A percentile compares a stretch with the other conserved stretches of the same genome.
These are phyloP conservation scores for Balanococcus diminutus DNA, from an alignment of 2,888 invertebrate genomes.

Conservation along the genomic window DNA sequence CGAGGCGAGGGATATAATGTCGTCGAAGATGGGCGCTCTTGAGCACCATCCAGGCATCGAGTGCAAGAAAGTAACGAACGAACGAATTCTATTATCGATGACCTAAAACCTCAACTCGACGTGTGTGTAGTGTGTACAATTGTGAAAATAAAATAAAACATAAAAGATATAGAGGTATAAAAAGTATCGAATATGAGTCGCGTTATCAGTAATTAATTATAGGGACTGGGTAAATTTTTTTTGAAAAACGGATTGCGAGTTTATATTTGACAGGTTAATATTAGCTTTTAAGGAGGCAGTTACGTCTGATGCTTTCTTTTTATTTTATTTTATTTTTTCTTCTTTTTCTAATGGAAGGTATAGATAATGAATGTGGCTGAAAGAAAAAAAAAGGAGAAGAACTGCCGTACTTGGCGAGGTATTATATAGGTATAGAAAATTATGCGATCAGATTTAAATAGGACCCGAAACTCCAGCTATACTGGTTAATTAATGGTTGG, in stretches of 20 bases:
- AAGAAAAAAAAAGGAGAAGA: background rate
- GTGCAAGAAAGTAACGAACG: constrained; percentile 17
- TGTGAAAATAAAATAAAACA: constrained; percentile 5
- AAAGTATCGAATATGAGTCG: constrained; percentile 37
- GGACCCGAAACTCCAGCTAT: constrained; percentile 47
- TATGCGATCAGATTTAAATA: constrained; percentile 53
- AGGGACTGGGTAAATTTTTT: constrained; percentile 41
- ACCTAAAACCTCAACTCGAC: constrained; percentile 13
- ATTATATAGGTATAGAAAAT: constrained; percentile 36
- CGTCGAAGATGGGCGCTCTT: background rate
- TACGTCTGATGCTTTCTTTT: constrained; percentile 33
- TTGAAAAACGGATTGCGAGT: constrained; percentile 48
- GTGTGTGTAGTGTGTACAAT: background rate
- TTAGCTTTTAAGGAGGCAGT: constrained; percentile 26
- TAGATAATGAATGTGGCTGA: constrained; percentile 41
- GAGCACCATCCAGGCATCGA: too few species aligned
- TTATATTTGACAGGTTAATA: constrained; percentile 50
- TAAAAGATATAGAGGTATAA: background rate
- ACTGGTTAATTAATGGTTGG: constrained; percentile 53
- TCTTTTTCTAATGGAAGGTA: constrained; percentile 20
- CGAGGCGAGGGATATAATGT: background rate
- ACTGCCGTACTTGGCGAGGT: constrained; percentile 39
- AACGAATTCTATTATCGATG: constrained; percentile 28
- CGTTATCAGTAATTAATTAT: constrained; percentile 50
- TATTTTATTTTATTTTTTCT: constrained; percentile 33